These are phyloP conservation scores for Tapirus indicus DNA, from an alignment of 2,797 vertebrate species.

Conservation along the genomic window DNA sequence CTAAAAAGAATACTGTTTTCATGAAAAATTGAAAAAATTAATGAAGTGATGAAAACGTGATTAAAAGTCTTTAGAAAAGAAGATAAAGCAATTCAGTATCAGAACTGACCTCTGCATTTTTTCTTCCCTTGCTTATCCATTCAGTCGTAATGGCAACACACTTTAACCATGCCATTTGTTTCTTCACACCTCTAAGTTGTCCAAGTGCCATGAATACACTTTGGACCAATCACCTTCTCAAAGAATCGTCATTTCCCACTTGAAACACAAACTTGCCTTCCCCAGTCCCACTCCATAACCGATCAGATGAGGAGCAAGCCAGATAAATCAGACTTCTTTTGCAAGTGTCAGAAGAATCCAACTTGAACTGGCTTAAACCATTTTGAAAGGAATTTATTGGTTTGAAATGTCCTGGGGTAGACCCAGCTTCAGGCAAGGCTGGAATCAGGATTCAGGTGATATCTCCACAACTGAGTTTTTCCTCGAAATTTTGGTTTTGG, in stretches of 20 bases:
- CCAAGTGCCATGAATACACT: background rate
- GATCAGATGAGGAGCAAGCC: background rate
- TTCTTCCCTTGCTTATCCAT: background rate
- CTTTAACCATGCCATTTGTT: background rate
- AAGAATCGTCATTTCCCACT: background rate
- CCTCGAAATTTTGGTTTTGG: background rate
- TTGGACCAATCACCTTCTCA: background rate
- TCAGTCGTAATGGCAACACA: background rate
- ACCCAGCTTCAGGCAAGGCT: background rate
- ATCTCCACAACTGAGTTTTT: background rate
- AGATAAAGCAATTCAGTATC: background rate
- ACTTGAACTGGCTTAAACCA: background rate
- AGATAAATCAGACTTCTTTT: background rate
- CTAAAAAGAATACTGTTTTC: slow-evolving; percentile 65
- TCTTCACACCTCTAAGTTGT: background rate
- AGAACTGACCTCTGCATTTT: background rate
- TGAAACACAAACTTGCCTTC: background rate
- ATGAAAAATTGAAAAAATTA: slow-evolving; percentile 67
- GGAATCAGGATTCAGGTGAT: background rate
- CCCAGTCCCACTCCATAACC: background rate
- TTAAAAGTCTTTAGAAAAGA: slow-evolving; percentile 57
- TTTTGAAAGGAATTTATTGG: background rate
- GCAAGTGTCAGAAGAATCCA: background rate
- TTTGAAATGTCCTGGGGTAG: background rate
- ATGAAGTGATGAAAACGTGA: slow-evolving; percentile 52